Percentiles rank a stretch among this genome's conserved stretches.
These are phyloP conservation scores for Pituophis catenifer DNA, from an alignment of 2,113 vertebrate species.

Conservation along the genomic window DNA sequence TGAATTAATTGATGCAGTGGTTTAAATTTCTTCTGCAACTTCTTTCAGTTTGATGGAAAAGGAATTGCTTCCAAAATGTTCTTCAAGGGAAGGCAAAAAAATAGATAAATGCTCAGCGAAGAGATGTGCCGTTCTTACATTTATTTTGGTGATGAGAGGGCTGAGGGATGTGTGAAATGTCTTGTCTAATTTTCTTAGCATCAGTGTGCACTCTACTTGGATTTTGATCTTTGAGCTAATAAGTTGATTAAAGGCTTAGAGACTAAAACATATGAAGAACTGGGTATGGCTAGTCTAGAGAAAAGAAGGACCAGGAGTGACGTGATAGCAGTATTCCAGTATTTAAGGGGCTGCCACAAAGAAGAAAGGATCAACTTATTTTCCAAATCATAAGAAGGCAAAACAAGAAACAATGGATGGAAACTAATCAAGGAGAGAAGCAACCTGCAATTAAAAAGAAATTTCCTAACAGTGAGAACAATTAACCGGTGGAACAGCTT, in stretches of 20 bases:
- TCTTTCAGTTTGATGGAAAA: not conserved
- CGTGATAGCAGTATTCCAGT: not conserved
- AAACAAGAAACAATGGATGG: not conserved
- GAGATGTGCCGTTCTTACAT: not conserved
- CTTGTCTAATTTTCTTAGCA: not conserved
- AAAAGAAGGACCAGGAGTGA: not conserved
- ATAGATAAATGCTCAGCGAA: not conserved
- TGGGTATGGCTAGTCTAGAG: not conserved
- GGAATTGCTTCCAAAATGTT: not conserved
- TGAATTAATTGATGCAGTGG: not conserved
- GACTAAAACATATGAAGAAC: not conserved
- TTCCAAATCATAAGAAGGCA: not conserved
- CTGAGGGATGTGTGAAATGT: not conserved
- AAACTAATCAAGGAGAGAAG: not conserved
- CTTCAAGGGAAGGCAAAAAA: not conserved
- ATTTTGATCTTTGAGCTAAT: not conserved
- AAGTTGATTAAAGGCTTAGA: not conserved
- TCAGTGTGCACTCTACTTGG: not conserved
- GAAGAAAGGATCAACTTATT: not conserved
- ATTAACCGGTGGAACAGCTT: not conserved
- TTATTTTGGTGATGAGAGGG: not conserved
- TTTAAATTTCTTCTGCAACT: not conserved
- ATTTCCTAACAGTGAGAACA: not conserved
- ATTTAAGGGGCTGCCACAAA: not conserved
- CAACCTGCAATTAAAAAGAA: not conserved